phyloP scores from a whole-genome alignment of 1,140 invertebrate genomes.

The Lepidotrigona ventralis region DNA sequence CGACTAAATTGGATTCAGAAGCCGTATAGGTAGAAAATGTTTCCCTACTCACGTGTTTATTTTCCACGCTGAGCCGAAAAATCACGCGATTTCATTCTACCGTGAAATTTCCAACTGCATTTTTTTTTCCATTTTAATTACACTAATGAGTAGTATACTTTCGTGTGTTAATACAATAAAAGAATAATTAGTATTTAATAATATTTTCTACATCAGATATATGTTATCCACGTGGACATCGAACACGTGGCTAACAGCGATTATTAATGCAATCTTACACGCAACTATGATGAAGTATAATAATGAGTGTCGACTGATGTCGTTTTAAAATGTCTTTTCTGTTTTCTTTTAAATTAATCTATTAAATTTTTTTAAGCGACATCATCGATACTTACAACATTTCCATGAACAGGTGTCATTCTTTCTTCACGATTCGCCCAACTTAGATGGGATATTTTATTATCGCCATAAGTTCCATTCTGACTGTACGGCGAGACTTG shows the following conservation, averaged over 20 bases:
- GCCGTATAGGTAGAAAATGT: conserved; percentile 60
- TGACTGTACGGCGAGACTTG: conserved; percentile 52
- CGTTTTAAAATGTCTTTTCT: background rate
- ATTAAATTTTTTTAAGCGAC: background rate
- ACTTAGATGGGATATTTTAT: conserved; percentile 64
- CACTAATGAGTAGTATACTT: too few relatives aligned
- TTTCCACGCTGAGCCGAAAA: background rate
- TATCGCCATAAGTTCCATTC: conserved; percentile 50
- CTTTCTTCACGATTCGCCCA: conserved; percentile 77
- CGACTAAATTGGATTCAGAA: conserved; percentile 74
- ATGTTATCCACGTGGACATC: background rate
- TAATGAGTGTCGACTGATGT: background rate
- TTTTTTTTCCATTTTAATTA: background rate
- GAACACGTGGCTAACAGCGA: background rate
- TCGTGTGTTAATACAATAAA: background rate
- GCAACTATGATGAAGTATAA: background rate
- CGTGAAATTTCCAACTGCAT: background rate
- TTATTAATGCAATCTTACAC: background rate
- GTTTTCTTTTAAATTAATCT: background rate
- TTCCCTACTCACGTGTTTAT: conserved; percentile 7
- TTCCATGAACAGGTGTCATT: conserved; percentile 84
- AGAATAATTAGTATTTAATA: background rate
- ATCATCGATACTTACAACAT: conserved; percentile 77
- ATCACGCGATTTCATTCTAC: background rate
- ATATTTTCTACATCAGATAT: background rate